Base-by-base conservation (phyloP, 2,888 invertebrate species). In the Emmelina monodactyla region DNA sequence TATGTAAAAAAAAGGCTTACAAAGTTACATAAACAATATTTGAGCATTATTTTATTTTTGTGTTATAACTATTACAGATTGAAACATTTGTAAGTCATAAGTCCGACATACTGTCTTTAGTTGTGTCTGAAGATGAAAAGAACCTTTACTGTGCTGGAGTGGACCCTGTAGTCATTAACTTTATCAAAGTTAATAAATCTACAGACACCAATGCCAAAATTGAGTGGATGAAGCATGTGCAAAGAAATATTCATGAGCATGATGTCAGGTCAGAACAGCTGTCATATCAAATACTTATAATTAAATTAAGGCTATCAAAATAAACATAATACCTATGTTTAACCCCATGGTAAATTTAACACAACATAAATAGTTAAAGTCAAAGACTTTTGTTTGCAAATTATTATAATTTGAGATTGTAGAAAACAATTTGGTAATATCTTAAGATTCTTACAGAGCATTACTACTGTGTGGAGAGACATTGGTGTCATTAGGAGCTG, bases 191-290 rank as follows among this genome's bases (percentile, higher is more conserved):
- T 0, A 76, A 76, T 37, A 84, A 82, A 11, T 25, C 25, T 3
- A 11, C 4, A 11, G 11, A 25, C n/a, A 9, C 3, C 6, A n/a
- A 11, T 10, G 14, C 7, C 12, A 19, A 19, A 9, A 19, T 19
- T 19, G 19, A 19, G 9, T 96, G 96, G 96, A 88, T 94, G 0
- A 89, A 88, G 55, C 88, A 88, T 47, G 82, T 89, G 5, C 89
- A 92, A 45, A 83, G 91, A 39, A 83, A 85, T 51, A 85, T 92
- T 33, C 96, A 97, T 62, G 87, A 88, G 32, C 94, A 97, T 61
- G 95, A 95, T 70, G 92, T 97, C 1, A 75, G 83, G 73, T 79
- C n/a, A n/a, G n/a, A n/a, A n/a, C n/a, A n/a, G n/a, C n/a, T n/a
- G n/a, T n/a, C n/a, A n/a, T n/a, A n/a, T n/a, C n/a, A n/a, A n/a